phyloP scores from a whole-genome alignment of 2,113 vertebrate genomes.

The Pangasianodon hypophthalmus region DNA sequence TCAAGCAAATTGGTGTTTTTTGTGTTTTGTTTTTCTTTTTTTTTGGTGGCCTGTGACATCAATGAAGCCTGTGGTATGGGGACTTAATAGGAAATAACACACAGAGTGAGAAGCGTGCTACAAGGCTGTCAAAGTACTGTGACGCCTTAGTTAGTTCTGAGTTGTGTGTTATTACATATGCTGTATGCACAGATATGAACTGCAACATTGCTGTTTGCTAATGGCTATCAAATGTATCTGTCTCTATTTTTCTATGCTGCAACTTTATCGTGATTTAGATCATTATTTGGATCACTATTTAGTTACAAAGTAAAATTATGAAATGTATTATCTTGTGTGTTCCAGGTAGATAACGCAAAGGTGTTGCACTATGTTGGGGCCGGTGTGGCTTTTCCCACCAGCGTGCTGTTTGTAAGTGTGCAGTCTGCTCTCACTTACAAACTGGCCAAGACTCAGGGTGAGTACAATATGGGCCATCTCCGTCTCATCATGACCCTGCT shows the following conservation, averaged over 20 bases:
- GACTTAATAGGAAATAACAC: not conserved
- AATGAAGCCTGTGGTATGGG: not conserved
- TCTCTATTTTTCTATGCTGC: not conserved
- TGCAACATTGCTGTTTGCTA: not conserved
- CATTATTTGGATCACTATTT: not conserved
- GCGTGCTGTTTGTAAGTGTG: conserved; percentile 83
- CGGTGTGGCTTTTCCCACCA: conserved; percentile 84
- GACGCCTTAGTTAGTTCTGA: not conserved
- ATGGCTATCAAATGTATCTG: not conserved
- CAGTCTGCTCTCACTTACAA: conserved; percentile 85
- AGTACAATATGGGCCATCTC: conserved; percentile 78
- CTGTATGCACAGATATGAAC: not conserved
- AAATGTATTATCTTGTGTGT: conserved; percentile 18
- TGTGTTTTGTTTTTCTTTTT: not conserved
- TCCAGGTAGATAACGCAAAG: conserved; percentile 85
- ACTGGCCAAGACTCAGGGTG: conserved; percentile 80
- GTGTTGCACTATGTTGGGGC: conserved; percentile 86
- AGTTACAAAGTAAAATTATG: not conserved
- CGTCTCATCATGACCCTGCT: conserved; percentile 76
- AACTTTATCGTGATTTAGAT: not conserved
- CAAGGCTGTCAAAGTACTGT: not conserved
- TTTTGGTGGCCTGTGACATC: not conserved
- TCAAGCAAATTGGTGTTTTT: not conserved
- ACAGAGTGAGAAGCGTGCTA: not conserved
- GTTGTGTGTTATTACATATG: not conserved